A percentile compares a stretch with the other conserved stretches of the same genome.
These are phyloP conservation scores for Scolopax mira DNA, from an alignment of 2,113 vertebrate genomes.

Conservation along the genomic window DNA sequence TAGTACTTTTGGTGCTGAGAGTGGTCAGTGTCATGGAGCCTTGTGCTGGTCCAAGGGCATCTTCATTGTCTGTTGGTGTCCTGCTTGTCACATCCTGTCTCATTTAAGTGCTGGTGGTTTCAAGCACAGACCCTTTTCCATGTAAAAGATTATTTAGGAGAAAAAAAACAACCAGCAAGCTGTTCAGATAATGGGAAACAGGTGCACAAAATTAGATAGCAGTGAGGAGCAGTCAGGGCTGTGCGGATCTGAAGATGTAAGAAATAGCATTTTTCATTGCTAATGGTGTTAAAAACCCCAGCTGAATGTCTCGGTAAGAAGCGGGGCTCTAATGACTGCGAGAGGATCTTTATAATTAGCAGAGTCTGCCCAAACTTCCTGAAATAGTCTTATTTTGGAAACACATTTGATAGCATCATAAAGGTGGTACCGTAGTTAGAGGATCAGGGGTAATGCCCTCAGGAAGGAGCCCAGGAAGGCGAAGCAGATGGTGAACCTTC, in stretches of 20 bases:
- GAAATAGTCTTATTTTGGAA: neutral
- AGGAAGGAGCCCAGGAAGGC: neutral
- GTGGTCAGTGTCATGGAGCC: fast-evolving
- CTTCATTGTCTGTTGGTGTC: fast-evolving
- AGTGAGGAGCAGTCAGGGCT: neutral
- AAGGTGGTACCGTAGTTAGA: neutral
- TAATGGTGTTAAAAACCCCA: neutral
- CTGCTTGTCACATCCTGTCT: neutral
- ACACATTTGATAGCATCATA: fast-evolving
- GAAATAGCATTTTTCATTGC: neutral
- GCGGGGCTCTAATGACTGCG: fast-evolving
- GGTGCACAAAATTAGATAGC: neutral
- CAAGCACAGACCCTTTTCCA: neutral
- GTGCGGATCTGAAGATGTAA: neutral
- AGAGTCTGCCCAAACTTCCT: neutral
- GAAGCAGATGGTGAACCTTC: neutral
- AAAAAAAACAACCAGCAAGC: neutral
- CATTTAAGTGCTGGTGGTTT: neutral
- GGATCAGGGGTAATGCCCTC: neutral
- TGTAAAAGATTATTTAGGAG: neutral
- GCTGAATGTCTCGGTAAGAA: neutral
- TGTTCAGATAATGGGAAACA: slow-evolving; percentile 2
- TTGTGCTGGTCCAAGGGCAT: neutral
- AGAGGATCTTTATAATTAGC: neutral
- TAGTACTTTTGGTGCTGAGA: neutral